These are phyloP conservation scores for Geodia barretti DNA, from an alignment of 37 sponge, comb jelly and placozoan genomes.

Conservation along the genomic window DNA sequence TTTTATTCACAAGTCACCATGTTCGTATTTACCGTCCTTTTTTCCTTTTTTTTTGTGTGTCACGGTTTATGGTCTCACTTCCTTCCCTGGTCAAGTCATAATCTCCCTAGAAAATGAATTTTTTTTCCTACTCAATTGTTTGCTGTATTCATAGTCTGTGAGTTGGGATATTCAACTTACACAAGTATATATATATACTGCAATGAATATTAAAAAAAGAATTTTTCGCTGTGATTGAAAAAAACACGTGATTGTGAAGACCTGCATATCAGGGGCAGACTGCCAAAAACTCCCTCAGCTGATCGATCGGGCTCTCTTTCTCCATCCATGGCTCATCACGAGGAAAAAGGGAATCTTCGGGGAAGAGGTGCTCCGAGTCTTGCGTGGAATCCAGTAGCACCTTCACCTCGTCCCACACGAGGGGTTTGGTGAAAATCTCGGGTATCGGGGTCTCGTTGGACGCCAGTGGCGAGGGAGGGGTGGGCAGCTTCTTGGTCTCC, in stretches of 20 bases:
- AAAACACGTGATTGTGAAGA: background rate
- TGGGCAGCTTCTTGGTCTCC: background rate
- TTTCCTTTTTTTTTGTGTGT: no score
- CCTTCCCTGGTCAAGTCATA: no score
- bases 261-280: conserved; percentile 1
- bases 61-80: no score
- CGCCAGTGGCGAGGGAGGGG: background rate
- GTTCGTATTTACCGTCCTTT: no score
- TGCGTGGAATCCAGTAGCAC: conserved; percentile 13
- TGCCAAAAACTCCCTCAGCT: conserved; percentile 45
- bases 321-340: conserved; percentile 29
- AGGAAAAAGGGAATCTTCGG: conserved; percentile 5
- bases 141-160: no score
- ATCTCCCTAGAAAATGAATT: no score
- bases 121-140: no score
- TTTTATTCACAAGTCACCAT: no score
- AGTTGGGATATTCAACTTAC: no score
- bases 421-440: background rate
- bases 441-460: background rate
- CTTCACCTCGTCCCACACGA: conserved; percentile 23
- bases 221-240: background rate
- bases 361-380: conserved; percentile 7
- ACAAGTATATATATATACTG: no score
- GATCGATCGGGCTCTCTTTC: conserved; percentile 27
- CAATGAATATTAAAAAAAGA: background rate